These are phyloP conservation scores for Hemiprocne comata DNA, from an alignment of 2,113 vertebrate species.

Conservation along the genomic window DNA sequence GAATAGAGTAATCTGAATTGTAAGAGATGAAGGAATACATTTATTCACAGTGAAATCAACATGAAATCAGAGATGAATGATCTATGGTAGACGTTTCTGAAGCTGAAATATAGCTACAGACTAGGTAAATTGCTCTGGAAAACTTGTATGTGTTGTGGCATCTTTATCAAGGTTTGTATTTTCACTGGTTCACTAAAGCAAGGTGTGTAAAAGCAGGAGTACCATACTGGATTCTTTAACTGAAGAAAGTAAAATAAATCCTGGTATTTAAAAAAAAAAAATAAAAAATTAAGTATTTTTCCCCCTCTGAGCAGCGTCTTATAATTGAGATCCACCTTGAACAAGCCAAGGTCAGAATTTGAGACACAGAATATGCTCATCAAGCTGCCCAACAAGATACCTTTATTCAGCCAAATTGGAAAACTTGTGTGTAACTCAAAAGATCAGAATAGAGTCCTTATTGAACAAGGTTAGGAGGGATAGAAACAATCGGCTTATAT, in stretches of 20 bases:
- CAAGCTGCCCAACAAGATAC: conserved; percentile 53
- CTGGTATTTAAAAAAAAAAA: background rate
- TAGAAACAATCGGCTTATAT: conserved; percentile 74
- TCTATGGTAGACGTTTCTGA: background rate
- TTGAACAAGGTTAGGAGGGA: conserved; percentile 60
- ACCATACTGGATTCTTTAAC: background rate
- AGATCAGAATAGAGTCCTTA: conserved; percentile 68
- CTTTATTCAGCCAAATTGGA: conserved; percentile 63
- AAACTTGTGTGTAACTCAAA: conserved; percentile 35
- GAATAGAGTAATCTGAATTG: background rate
- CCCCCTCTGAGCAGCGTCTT: background rate
- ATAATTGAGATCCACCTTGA: conserved; percentile 34
- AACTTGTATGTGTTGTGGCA: background rate
- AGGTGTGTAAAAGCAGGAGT: background rate
- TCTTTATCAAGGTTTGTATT: background rate
- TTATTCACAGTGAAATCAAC: background rate
- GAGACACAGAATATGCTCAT: background rate
- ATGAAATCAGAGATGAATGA: background rate
- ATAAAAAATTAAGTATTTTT: background rate
- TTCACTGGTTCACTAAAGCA: background rate
- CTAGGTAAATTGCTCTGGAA: background rate
- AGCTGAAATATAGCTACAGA: background rate
- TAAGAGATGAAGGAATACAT: background rate
- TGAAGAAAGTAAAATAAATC: background rate
- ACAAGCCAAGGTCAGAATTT: background rate